phyloP scores from a whole-genome alignment of 1,140 invertebrate species.

The Euwallacea similis region DNA sequence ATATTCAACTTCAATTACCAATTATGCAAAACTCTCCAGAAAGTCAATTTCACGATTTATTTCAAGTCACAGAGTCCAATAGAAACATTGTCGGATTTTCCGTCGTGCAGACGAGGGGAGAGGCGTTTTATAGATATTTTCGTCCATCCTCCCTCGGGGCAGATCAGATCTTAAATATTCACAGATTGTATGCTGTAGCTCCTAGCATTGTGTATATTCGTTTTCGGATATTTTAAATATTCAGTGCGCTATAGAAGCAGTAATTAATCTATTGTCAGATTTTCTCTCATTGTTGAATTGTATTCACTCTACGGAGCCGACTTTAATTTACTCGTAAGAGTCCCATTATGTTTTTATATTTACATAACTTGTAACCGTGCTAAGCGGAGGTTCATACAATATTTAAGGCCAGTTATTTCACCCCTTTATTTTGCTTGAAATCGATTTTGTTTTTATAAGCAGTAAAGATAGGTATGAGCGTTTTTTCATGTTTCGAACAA shows the following conservation, averaged over 20 bases:
- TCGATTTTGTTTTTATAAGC: neutral
- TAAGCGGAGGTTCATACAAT: neutral
- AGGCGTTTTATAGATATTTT: conserved; percentile 39
- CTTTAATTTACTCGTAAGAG: conserved; percentile 54
- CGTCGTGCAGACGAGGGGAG: neutral
- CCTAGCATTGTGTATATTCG: conserved; percentile 52
- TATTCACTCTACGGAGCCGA: conserved; percentile 50
- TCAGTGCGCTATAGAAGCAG: conserved; percentile 51
- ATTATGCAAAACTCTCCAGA: neutral
- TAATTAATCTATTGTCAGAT: conserved; percentile 55
- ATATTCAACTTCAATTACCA: neutral
- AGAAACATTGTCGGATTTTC: neutral
- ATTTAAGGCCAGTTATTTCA: neutral
- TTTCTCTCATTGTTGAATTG: conserved; percentile 50
- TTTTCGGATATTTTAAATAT: conserved; percentile 52
- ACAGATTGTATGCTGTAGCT: conserved; percentile 43
- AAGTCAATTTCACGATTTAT: neutral
- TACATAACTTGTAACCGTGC: conserved; percentile 34
- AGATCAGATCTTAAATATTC: conserved; percentile 42
- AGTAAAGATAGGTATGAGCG: no score
- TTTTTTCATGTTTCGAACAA: no score
- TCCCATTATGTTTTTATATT: conserved; percentile 48
- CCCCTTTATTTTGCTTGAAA: neutral
- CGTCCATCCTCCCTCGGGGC: conserved; percentile 40
- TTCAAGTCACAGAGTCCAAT: neutral